A percentile compares a stretch with the other conserved stretches of the same genome.
Evolutionary conservation across 2,113 vertebrate genomes (phyloP).

Genomic region (Lepus americanus): DNA sequence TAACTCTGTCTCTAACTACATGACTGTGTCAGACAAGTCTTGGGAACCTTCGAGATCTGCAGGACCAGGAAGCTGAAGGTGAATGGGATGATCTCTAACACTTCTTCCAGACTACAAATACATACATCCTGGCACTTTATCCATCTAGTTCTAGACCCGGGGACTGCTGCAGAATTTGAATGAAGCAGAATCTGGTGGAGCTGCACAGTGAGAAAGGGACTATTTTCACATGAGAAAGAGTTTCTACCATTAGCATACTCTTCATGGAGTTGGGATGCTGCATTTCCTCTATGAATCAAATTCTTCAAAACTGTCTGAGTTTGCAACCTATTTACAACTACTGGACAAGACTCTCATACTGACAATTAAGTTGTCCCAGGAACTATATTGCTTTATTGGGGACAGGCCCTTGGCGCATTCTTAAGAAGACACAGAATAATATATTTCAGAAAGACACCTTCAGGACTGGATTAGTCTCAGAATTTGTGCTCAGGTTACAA

Average conservation of each 20-base stretch:
- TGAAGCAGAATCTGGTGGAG: constrained; percentile 58
- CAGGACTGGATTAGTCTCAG: not conserved
- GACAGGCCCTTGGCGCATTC: constrained; percentile 20
- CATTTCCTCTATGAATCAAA: constrained; percentile 32
- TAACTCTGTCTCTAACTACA: constrained; percentile 1
- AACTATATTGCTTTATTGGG: constrained; percentile 47
- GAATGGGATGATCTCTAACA: not conserved
- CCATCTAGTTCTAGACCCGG: not conserved
- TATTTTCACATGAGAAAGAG: constrained; percentile 50
- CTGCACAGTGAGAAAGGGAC: not conserved
- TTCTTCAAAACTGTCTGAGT: constrained; percentile 57
- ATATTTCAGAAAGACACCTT: constrained; percentile 42
- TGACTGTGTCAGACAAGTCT: not conserved
- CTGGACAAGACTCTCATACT: constrained; percentile 28
- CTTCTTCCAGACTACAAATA: not conserved
- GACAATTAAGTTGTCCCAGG: constrained; percentile 35
- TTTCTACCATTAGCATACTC: constrained; percentile 32
- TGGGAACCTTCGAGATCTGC: not conserved
- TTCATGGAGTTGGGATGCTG: constrained; percentile 43
- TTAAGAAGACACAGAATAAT: constrained; percentile 39
- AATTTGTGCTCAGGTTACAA: constrained; percentile 36
- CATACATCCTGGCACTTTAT: constrained; percentile 10
- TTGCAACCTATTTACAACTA: constrained; percentile 22
- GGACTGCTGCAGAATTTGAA: not conserved
- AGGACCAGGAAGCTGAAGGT: not conserved